These are phyloP conservation scores for Dolichoris vasculosae DNA, from an alignment of 1,140 invertebrate genomes.

Conservation along the genomic window DNA sequence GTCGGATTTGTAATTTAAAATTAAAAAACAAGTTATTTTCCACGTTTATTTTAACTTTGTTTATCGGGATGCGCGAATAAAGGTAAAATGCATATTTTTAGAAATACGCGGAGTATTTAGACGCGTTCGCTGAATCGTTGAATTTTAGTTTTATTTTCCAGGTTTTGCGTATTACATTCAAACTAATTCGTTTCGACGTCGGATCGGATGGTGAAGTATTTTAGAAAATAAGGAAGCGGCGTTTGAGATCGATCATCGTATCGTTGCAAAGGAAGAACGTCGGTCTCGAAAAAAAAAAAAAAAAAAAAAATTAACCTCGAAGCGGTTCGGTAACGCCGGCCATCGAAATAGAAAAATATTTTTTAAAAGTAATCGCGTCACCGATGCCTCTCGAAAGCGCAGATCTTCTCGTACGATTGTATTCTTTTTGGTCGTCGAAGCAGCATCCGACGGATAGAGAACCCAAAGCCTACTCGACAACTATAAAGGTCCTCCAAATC, in stretches of 20 bases:
- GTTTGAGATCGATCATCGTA: not conserved
- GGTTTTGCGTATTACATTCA: not conserved
- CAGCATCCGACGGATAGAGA: not conserved
- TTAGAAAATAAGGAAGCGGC: too few relatives aligned
- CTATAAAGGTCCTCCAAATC: conserved; percentile 40
- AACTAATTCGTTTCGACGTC: not conserved
- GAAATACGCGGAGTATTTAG: not conserved
- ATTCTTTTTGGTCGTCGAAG: not conserved
- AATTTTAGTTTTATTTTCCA: not conserved
- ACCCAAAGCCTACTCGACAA: conserved; percentile 6
- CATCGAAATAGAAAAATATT: not conserved
- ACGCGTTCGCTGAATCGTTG: not conserved
- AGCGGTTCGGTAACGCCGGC: not conserved
- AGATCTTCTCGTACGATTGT: not conserved
- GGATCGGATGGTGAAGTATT: not conserved
- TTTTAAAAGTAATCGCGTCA: not conserved
- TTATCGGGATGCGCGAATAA: not conserved
- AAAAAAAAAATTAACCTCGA: not conserved
- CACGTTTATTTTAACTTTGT: not conserved
- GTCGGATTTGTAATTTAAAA: not conserved
- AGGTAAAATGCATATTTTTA: not conserved
- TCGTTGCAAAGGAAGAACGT: not conserved
- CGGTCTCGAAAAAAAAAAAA: not conserved
- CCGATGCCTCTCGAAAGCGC: not conserved
- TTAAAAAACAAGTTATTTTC: not conserved